Base-by-base conservation (phyloP, 1,140 invertebrate species). In the Zaprionus ghesquierei region DNA sequence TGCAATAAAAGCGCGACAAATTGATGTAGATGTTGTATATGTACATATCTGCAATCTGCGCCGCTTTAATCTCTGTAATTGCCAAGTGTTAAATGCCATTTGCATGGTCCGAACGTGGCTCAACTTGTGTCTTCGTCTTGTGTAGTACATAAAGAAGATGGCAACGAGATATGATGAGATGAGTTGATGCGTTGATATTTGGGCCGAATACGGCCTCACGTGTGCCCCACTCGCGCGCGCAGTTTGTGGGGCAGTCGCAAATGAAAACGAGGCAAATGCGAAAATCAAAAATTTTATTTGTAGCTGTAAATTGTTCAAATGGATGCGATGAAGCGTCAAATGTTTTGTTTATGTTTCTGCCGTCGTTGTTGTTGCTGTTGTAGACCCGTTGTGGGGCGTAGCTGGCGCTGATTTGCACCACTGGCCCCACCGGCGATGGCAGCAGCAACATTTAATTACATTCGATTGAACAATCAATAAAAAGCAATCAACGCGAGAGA, bases 391-490 rank as follows among this genome's bases (percentile, higher is more conserved):
- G 50, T 44, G 74, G 50, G 70, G 72, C 66, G 82, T 71, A 51
- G 27, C 53, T 10, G 23, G 41, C 46, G 51, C 38, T 68, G 79
- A 81, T 84, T 82, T 76, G 80, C 76, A 72, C 82, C 76, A 70
- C 59, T 85, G 80, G 74, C 70, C 64, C 74, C 81, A 71, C 65
- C 56, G 71, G 70, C 60, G 46, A 54, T 9, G 13, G 33, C 33
- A 12, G 31, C 2, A 35, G 65, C 72, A 69, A 72, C 64, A 22
- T 73, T 86, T 87, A 86, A 86, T 86, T 87, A 86, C 64, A 68
- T 53, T 86, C 78, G 82, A 86, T 86, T 87, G 82, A 85, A 82
- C 81, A 86, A 86, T 86, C 81, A 86, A 87, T 86, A 87, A 79
- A 70, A 69, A 85, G 70, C 78, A 86, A 86, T 86, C 81, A 86